phyloP scores from a whole-genome alignment of 2,888 invertebrate species.

The Nemapogon koenigi region DNA sequence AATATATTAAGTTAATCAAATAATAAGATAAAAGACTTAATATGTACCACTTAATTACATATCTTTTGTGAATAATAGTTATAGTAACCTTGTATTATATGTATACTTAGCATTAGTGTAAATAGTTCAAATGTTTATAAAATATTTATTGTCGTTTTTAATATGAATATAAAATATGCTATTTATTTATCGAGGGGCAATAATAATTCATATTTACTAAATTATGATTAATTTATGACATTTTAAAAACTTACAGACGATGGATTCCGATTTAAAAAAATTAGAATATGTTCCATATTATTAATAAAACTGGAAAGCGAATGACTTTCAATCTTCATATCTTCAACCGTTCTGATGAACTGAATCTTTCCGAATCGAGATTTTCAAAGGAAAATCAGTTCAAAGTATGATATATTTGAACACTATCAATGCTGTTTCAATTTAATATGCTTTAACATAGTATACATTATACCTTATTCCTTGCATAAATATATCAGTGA shows the following conservation, averaged over 20 bases:
- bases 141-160: constrained; percentile 19
- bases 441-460: too few species aligned
- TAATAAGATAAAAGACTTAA: constrained; percentile 32
- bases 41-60: constrained; percentile 45
- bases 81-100: constrained; percentile 52
- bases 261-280: background rate
- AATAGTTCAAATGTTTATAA: constrained; percentile 2
- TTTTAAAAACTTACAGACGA: background rate
- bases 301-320: background rate
- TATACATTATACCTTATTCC: too few species aligned
- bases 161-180: constrained; percentile 19
- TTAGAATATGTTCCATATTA: background rate
- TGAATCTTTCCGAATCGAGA: too few species aligned
- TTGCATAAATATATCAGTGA: too few species aligned
- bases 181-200: constrained; percentile 34
- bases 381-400: too few species aligned
- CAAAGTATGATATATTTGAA: too few species aligned
- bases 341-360: too few species aligned
- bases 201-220: constrained; percentile 23
- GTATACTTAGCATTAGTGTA: constrained; percentile 51
- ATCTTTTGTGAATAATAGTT: constrained; percentile 57
- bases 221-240: background rate
- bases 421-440: too few species aligned
- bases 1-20: too few species aligned
- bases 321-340: too few species aligned